Conservation (phyloP, 2,797 vertebrate species). For the Anguilla obscura region DNA sequence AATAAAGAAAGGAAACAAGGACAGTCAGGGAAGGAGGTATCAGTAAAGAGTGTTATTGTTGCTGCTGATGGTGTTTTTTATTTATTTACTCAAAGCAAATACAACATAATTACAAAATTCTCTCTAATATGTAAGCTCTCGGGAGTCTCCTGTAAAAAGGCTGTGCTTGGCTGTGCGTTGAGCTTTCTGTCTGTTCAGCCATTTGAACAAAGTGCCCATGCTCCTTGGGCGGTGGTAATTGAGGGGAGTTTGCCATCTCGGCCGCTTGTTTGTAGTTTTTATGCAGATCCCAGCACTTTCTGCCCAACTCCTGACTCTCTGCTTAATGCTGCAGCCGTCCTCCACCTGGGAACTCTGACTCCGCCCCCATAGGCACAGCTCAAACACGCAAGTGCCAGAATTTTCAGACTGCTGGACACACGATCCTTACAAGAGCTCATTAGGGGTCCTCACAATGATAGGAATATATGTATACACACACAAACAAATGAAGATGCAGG, state of each 20-base stretch:
- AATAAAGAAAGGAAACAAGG: conserved; percentile 13
- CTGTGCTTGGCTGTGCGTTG: conserved; percentile 32
- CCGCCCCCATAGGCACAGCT: background rate
- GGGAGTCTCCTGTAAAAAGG: conserved; percentile 27
- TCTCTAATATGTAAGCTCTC: conserved; percentile 26
- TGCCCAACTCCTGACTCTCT: conserved; percentile 9
- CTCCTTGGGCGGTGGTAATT: conserved; percentile 35
- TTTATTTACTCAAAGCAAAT: conserved; percentile 32
- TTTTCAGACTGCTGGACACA: background rate
- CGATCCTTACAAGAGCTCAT: background rate
- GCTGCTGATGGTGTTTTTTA: background rate
- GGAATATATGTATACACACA: background rate
- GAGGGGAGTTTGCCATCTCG: conserved; percentile 28
- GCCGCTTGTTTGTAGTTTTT: conserved; percentile 39
- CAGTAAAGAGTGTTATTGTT: background rate
- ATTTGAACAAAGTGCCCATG: conserved; percentile 36
- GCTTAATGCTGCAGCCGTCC: conserved; percentile 26
- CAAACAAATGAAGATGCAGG: conserved; percentile 3
- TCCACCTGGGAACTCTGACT: background rate
- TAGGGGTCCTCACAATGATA: background rate
- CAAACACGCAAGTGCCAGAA: background rate
- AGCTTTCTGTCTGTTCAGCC: conserved; percentile 37
- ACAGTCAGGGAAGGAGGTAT: background rate
- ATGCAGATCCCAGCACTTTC: conserved; percentile 42
- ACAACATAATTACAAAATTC: conserved; percentile 36